A percentile compares a stretch with the other conserved stretches of the same genome.
phyloP scores from a whole-genome alignment of 2,797 vertebrate genomes.

The Rhynchonycteris naso region DNA sequence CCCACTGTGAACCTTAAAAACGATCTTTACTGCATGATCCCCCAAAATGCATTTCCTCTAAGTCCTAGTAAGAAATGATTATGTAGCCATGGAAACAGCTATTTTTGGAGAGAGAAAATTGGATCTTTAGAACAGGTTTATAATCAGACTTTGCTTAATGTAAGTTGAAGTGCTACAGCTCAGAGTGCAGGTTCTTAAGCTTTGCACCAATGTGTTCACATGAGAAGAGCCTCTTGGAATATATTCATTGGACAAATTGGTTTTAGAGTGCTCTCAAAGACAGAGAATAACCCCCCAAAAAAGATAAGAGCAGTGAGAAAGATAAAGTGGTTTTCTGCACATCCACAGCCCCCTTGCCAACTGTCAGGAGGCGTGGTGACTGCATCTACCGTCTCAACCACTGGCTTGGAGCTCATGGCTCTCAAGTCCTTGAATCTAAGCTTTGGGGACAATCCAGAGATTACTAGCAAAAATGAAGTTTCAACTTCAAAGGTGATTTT shows the following conservation, averaged over 20 bases:
- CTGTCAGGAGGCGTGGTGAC: constrained; percentile 85
- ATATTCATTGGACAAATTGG: constrained; percentile 87
- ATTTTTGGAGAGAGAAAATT: constrained; percentile 73
- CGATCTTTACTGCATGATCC: constrained; percentile 50
- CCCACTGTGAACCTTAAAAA: constrained; percentile 63
- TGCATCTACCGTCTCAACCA: constrained; percentile 70
- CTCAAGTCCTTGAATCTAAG: constrained; percentile 61
- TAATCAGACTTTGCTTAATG: constrained; percentile 85
- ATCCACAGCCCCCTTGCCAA: constrained; percentile 84
- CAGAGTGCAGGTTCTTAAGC: constrained; percentile 86
- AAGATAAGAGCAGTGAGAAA: neutral
- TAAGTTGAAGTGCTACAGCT: constrained; percentile 84
- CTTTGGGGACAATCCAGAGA: constrained; percentile 75
- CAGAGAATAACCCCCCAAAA: constrained; percentile 15
- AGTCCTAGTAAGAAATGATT: constrained; percentile 72
- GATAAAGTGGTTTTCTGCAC: constrained; percentile 81
- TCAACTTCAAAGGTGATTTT: constrained; percentile 74
- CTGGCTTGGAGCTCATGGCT: constrained; percentile 63
- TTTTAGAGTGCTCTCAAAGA: constrained; percentile 88
- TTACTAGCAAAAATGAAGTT: constrained; percentile 37
- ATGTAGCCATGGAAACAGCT: constrained; percentile 71
- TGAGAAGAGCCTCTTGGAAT: constrained; percentile 86
- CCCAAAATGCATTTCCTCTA: constrained; percentile 66
- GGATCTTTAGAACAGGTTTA: constrained; percentile 82
- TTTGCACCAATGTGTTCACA: constrained; percentile 89